phyloP scores from a whole-genome alignment of 2,797 vertebrate genomes.

The Muraenolepis orangiensis region DNA sequence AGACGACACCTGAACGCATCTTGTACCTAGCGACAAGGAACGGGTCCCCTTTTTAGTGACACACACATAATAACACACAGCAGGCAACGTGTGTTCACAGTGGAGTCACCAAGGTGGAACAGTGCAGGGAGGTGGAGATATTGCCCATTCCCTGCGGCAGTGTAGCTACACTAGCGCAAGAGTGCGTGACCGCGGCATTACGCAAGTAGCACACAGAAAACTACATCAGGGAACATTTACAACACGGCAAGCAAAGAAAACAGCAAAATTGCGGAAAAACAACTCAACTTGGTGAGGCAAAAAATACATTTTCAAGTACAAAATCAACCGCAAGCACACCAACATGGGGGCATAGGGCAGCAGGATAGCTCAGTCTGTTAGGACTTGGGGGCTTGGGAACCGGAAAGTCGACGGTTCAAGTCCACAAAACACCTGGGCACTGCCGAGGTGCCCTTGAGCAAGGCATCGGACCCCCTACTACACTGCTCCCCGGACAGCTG shows the following conservation, averaged over 20 bases:
- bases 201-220: neutral
- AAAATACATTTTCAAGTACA: too few species aligned
- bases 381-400: too few species aligned
- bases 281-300: too few species aligned
- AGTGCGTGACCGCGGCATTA: neutral
- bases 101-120: neutral
- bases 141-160: neutral
- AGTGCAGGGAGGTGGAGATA: neutral
- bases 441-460: too few species aligned
- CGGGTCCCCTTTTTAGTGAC: neutral
- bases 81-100: neutral
- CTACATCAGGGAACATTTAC: neutral
- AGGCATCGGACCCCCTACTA: too few species aligned
- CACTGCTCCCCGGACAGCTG: too few species aligned
- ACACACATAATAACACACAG: neutral
- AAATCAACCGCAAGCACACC: too few species aligned
- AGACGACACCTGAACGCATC: constrained; percentile 97
- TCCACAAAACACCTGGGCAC: too few species aligned
- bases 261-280: too few species aligned
- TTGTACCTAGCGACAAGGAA: constrained; percentile 79
- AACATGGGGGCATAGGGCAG: too few species aligned
- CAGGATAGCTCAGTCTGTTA: too few species aligned
- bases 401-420: too few species aligned
- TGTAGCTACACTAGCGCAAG: neutral
- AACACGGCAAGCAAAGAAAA: neutral